Evolutionary conservation across 92 coral and sea anemone genomes (phyloP).

Genomic region (Ricordea florida): DNA sequence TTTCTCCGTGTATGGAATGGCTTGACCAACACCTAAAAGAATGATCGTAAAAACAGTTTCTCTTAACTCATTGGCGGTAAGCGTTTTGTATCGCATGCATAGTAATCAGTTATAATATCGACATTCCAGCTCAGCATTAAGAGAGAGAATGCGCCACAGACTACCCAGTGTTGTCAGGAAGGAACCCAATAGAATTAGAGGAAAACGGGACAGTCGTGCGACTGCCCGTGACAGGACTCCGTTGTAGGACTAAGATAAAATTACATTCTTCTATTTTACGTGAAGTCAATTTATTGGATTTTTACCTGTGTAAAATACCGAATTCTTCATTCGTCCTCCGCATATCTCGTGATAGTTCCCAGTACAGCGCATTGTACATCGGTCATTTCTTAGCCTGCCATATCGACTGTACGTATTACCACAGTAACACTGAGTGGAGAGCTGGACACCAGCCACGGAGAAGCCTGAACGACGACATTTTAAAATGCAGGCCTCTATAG

Average conservation of each 20-base stretch:
- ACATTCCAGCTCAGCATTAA: too few species aligned
- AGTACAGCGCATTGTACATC: slow-evolving; percentile 68
- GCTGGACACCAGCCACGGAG: slow-evolving; percentile 87
- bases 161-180: too few species aligned
- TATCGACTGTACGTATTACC: slow-evolving; percentile 80
- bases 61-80: not conserved
- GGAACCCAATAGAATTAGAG: too few species aligned
- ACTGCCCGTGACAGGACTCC: too few species aligned
- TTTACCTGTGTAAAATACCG: slow-evolving; percentile 90
- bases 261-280: too few species aligned
- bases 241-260: too few species aligned
- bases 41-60: not conserved
- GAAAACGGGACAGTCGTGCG: too few species aligned
- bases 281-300: not conserved
- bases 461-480: slow-evolving; percentile 63
- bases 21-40: slow-evolving; percentile 48
- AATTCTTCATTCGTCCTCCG: slow-evolving; percentile 87
- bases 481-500: slow-evolving; percentile 68
- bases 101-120: too few species aligned
- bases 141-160: too few species aligned
- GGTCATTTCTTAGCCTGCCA: slow-evolving; percentile 74
- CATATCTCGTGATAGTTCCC: slow-evolving; percentile 79
- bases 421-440: slow-evolving; percentile 74
- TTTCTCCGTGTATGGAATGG: slow-evolving; percentile 29
- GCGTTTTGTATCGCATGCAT: too few species aligned